Evolutionary conservation across 1,140 invertebrate species (phyloP).

Genomic region (Andricus grossulariae): DNA sequence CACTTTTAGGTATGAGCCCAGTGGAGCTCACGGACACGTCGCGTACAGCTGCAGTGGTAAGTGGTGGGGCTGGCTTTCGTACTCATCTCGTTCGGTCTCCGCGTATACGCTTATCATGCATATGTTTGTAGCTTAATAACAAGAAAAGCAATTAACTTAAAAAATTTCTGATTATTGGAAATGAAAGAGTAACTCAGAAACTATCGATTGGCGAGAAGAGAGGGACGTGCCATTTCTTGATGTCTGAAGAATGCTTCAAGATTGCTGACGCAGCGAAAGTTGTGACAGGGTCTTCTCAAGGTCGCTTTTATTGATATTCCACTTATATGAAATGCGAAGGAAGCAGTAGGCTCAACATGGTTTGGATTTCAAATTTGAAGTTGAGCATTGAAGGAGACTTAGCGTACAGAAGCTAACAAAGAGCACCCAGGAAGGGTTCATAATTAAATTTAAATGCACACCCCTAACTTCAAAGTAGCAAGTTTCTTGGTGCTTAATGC

Average conservation of each 20-base stretch:
- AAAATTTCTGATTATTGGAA: too few relatives aligned
- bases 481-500: conserved; percentile 10
- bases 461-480: conserved; percentile 23
- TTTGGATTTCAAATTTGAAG: neutral
- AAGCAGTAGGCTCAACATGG: neutral
- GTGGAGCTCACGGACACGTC: too few relatives aligned
- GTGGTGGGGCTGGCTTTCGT: too few relatives aligned
- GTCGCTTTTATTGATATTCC: conserved; percentile 8
- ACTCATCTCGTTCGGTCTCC: too few relatives aligned
- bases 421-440: neutral
- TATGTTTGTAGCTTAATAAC: too few relatives aligned
- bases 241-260: conserved; percentile 23
- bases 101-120: too few relatives aligned
- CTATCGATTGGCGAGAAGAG: too few relatives aligned
- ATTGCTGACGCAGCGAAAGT: conserved; percentile 12
- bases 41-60: too few relatives aligned
- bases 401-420: conserved; percentile 9
- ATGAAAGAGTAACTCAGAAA: too few relatives aligned
- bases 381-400: conserved; percentile 9
- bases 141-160: too few relatives aligned
- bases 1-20: too few relatives aligned
- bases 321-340: neutral
- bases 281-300: conserved; percentile 22
- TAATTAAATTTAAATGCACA: conserved; percentile 29
- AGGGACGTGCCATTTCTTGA: neutral